phyloP scores from a whole-genome alignment of 2,797 vertebrate species.

The Cirrhinus mrigala region DNA sequence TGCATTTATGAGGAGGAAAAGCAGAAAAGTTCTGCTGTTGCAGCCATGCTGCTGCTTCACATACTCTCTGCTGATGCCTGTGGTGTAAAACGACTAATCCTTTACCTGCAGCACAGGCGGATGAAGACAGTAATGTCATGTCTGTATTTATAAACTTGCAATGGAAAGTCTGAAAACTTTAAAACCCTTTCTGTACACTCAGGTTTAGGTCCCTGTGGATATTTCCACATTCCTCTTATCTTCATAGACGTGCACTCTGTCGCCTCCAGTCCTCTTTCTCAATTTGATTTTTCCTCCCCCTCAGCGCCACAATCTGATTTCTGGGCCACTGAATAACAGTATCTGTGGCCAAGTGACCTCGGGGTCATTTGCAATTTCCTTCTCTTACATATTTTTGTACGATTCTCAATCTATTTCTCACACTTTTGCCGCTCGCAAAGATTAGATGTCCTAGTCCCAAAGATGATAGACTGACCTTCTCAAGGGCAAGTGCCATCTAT shows the following conservation, averaged over 20 bases:
- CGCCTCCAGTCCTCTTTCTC: constrained; percentile 57
- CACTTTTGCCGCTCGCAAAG: constrained; percentile 47
- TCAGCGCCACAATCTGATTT: constrained; percentile 64
- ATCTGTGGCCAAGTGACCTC: constrained; percentile 64
- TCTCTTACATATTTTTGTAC: constrained; percentile 55
- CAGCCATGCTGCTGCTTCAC: not conserved
- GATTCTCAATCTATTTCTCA: constrained; percentile 63
- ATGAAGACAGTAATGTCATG: not conserved
- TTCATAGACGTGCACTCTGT: constrained; percentile 51
- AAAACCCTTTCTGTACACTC: constrained; percentile 30
- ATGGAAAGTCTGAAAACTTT: constrained; percentile 45
- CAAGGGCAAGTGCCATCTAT: constrained; percentile 48
- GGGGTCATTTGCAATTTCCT: constrained; percentile 65
- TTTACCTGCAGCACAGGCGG: constrained; percentile 19
- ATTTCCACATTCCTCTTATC: constrained; percentile 56
- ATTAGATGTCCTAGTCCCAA: constrained; percentile 55
- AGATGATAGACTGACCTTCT: constrained; percentile 61
- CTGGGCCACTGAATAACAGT: constrained; percentile 64
- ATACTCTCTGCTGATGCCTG: not conserved
- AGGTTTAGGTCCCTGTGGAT: constrained; percentile 50
- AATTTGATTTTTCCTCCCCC: constrained; percentile 59
- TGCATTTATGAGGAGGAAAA: not conserved
- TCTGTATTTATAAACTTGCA: constrained; percentile 31
- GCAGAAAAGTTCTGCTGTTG: not conserved
- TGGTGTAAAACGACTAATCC: constrained; percentile 1